Evolutionary conservation across 2,888 invertebrate genomes (phyloP).

Genomic region (Apodemia hepburni): DNA sequence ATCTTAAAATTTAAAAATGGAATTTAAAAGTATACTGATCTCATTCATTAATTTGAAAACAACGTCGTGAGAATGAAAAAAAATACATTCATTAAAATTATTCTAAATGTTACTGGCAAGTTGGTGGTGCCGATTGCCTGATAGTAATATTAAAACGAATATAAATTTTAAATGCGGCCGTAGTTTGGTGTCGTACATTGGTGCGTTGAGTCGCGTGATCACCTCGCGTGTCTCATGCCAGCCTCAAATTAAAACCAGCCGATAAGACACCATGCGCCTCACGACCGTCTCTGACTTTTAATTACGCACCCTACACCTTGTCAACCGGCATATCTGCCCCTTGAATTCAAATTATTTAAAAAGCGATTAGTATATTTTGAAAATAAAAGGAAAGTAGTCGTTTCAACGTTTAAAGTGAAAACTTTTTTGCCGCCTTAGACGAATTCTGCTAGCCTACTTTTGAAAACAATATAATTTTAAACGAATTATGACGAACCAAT

Average conservation of each 20-base stretch:
- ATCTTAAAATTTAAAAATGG: neutral
- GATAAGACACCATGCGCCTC: conserved; percentile 73
- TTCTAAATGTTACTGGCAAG: conserved; percentile 27
- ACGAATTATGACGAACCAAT: too few relatives aligned
- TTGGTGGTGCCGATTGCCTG: conserved; percentile 33
- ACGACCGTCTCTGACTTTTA: conserved; percentile 76
- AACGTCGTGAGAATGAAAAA: conserved; percentile 14
- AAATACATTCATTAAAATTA: conserved; percentile 23
- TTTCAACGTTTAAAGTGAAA: too few relatives aligned
- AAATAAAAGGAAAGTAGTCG: conserved; percentile 15
- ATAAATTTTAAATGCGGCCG: conserved; percentile 53
- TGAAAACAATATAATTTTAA: too few relatives aligned
- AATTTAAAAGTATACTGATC: neutral
- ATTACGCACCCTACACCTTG: conserved; percentile 74
- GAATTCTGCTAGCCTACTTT: too few relatives aligned
- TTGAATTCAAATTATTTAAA: conserved; percentile 53
- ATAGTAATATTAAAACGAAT: conserved; percentile 60
- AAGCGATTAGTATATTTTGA: conserved; percentile 27
- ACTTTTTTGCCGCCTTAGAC: too few relatives aligned
- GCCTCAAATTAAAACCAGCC: conserved; percentile 73
- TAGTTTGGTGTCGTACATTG: conserved; percentile 39
- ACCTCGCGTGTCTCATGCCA: conserved; percentile 72
- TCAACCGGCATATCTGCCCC: conserved; percentile 55
- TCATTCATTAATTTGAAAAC: conserved; percentile 8
- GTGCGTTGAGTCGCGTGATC: conserved; percentile 70